A percentile compares a stretch with the other conserved stretches of the same genome.
phyloP scores from a whole-genome alignment of 2,113 vertebrate genomes.

The Alosa alosa region DNA sequence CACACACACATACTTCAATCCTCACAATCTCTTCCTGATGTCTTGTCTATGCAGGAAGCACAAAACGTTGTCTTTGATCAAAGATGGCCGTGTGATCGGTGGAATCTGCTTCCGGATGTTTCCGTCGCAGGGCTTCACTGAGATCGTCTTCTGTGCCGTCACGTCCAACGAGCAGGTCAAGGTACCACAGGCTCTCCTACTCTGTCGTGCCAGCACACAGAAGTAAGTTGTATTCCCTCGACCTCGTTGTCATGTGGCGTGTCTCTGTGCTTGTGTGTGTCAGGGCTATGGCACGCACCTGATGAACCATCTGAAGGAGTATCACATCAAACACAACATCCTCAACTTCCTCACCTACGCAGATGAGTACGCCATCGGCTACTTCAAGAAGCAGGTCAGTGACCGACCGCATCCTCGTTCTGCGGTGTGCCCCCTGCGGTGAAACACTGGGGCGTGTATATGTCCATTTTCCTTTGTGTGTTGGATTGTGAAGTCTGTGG shows the following conservation, averaged over 20 bases:
- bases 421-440: background rate
- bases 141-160: slow-evolving; percentile 98
- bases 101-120: slow-evolving; percentile 99
- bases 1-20: background rate
- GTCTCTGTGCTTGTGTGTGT: background rate
- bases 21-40: background rate
- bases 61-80: slow-evolving; percentile 96
- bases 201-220: background rate
- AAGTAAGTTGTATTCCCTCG: too few relatives aligned
- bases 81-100: slow-evolving; percentile 96
- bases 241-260: too few relatives aligned
- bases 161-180: slow-evolving; percentile 99
- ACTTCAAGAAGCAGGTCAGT: slow-evolving; percentile 97
- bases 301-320: slow-evolving; percentile 99
- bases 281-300: slow-evolving; percentile 97
- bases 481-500: background rate
- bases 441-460: background rate
- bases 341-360: slow-evolving; percentile 97
- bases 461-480: background rate
- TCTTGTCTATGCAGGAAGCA: slow-evolving; percentile 76
- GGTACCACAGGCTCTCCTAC: slow-evolving; percentile 65
- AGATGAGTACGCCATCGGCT: slow-evolving; percentile 98
- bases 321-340: slow-evolving; percentile 97
- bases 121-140: slow-evolving; percentile 95
- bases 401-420: too few relatives aligned